phyloP scores from a whole-genome alignment of 2,113 vertebrate species.

The Oryzias javanicus region DNA sequence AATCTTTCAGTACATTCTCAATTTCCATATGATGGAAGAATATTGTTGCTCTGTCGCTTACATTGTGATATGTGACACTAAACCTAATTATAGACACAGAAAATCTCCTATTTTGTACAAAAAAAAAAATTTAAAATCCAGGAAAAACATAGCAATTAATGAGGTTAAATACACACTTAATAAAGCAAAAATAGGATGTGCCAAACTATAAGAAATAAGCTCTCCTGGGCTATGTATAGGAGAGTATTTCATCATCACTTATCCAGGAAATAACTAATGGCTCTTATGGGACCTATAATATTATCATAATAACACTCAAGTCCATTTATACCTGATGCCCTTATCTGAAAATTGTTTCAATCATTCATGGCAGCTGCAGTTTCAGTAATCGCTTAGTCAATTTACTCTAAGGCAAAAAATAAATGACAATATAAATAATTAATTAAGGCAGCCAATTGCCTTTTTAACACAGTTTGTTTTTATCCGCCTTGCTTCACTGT shows the following conservation, averaged over 20 bases:
- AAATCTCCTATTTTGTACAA: no score
- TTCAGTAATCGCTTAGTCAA: conserved; percentile 51
- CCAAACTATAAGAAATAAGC: conserved; percentile 47
- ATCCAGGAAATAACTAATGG: conserved; percentile 48
- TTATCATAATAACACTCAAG: conserved; percentile 54
- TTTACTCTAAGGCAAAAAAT: conserved; percentile 37
- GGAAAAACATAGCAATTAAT: neutral
- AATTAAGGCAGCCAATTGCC: conserved; percentile 29
- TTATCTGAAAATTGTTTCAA: conserved; percentile 47
- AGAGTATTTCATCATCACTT: conserved; percentile 43
- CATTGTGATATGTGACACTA: no score
- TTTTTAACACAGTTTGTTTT: conserved; percentile 17
- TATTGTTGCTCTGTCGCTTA: no score
- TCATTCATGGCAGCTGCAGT: conserved; percentile 45
- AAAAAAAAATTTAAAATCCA: no score
- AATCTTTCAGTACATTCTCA: no score
- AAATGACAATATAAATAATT: conserved; percentile 56
- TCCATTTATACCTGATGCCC: conserved; percentile 59
- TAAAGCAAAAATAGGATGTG: neutral
- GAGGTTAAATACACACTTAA: conserved; percentile 14
- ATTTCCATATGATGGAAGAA: no score
- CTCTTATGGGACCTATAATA: conserved; percentile 59
- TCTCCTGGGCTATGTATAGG: conserved; percentile 36
- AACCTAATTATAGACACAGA: no score
- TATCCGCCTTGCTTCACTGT: neutral